Conservation (phyloP, 2,888 invertebrate genomes). For the Hemithea aestivaria region DNA sequence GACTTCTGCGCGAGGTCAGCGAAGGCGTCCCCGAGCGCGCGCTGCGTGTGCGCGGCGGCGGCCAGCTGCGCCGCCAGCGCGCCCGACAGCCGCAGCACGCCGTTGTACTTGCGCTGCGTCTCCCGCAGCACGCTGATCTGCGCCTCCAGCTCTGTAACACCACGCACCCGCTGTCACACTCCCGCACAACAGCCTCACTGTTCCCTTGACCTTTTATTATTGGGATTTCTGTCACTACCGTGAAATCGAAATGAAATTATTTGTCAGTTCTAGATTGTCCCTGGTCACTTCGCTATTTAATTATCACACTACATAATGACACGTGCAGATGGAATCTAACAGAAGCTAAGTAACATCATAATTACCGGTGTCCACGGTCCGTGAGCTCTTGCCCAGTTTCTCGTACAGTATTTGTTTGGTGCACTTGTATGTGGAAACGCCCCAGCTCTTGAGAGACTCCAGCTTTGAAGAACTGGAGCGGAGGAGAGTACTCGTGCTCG, state of each 20-base stretch:
- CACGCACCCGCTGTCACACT: too few species aligned
- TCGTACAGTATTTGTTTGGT: slow-evolving; percentile 98
- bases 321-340: too few species aligned
- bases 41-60: slow-evolving; percentile 88
- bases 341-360: too few species aligned
- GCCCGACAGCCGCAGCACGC: slow-evolving; percentile 90
- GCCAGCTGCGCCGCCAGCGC: slow-evolving; percentile 88
- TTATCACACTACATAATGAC: too few species aligned
- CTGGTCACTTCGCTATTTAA: too few species aligned
- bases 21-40: slow-evolving; percentile 94
- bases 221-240: too few species aligned
- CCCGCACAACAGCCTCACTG: too few species aligned
- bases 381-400: slow-evolving; percentile 95
- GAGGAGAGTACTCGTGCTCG: slow-evolving; percentile 74
- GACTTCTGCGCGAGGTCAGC: slow-evolving; percentile 97
- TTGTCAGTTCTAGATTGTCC: too few species aligned
- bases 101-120: slow-evolving; percentile 94
- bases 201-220: neutral
- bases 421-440: slow-evolving; percentile 98
- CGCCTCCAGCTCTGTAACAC: slow-evolving; percentile 88
- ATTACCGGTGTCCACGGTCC: slow-evolving; percentile 91
- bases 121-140: slow-evolving; percentile 96
- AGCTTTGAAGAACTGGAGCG: slow-evolving; percentile 89
- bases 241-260: too few species aligned
- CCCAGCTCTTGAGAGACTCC: slow-evolving; percentile 97